phyloP scores from a whole-genome alignment of 92 coral and sea anemone species.

The Palythoa grandiflora region DNA sequence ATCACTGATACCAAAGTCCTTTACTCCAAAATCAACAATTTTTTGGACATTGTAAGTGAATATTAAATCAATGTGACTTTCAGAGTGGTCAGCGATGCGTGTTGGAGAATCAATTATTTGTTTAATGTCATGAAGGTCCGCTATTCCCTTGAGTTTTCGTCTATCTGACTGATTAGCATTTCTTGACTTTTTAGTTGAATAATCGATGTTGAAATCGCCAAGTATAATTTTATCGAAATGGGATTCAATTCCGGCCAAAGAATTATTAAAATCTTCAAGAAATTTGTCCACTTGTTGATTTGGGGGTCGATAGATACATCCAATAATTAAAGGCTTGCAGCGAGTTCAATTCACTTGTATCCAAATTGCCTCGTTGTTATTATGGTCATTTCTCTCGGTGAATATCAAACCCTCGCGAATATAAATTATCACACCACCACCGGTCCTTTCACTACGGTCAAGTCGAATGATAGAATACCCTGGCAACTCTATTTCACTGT shows the following conservation, averaged over 20 bases:
- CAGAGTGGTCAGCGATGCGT: slow-evolving; percentile 18
- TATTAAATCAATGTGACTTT: slow-evolving; percentile 37
- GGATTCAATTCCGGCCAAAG: slow-evolving; percentile 46
- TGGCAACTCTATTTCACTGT: slow-evolving; percentile 56
- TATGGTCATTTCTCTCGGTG: slow-evolving; percentile 42
- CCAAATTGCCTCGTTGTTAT: slow-evolving; percentile 45
- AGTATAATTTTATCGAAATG: slow-evolving; percentile 42
- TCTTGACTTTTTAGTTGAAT: slow-evolving; percentile 26
- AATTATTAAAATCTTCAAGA: slow-evolving; percentile 54
- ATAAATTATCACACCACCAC: slow-evolving; percentile 57
- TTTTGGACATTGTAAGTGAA: slow-evolving; percentile 38
- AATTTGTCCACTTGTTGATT: slow-evolving; percentile 53
- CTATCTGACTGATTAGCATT: slow-evolving; percentile 36
- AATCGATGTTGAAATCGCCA: slow-evolving; percentile 51
- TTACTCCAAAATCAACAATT: slow-evolving; percentile 46
- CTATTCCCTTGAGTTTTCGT: slow-evolving; percentile 64
- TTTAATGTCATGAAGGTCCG: slow-evolving; percentile 49
- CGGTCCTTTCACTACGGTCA: slow-evolving; percentile 59
- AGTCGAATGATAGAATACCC: slow-evolving; percentile 54
- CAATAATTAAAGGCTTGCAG: slow-evolving; percentile 54
- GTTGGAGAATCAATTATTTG: slow-evolving; percentile 43
- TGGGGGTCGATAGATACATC: slow-evolving; percentile 62
- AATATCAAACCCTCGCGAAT: slow-evolving; percentile 31
- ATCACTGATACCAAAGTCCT: slow-evolving; percentile 42
- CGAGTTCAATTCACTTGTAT: slow-evolving; percentile 44